Evolutionary conservation across 2,113 vertebrate genomes (phyloP).

Genomic region (Xiphophorus couchianus): DNA sequence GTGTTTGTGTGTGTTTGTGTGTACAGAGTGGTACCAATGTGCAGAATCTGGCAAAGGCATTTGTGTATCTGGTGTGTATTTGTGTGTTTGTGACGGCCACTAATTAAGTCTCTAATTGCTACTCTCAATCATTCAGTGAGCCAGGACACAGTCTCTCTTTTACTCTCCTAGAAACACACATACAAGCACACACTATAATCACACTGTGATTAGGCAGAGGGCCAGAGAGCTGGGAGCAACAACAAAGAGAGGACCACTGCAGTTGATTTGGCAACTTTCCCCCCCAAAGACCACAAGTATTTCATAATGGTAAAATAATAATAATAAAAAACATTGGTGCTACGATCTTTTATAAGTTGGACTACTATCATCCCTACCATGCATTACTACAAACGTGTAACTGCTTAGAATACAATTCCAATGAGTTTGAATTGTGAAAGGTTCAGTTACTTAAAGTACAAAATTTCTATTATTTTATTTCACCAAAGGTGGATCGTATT

Average conservation of each 20-base stretch:
- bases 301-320: constrained; percentile 35
- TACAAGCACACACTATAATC: constrained; percentile 23
- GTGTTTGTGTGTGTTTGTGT: constrained; percentile 43
- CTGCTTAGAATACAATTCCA: neutral
- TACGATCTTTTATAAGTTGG: neutral
- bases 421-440: neutral
- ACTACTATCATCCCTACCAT: neutral
- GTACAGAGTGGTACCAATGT: constrained; percentile 10
- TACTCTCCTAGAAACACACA: constrained; percentile 17
- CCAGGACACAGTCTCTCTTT: constrained; percentile 33
- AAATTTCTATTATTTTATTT: neutral
- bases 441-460: constrained; percentile 1
- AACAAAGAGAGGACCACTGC: constrained; percentile 51
- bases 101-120: constrained; percentile 77
- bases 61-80: constrained; percentile 31
- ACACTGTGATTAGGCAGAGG: constrained; percentile 63
- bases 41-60: constrained; percentile 24
- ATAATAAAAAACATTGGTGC: constrained; percentile 28
- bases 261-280: constrained; percentile 48
- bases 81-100: constrained; percentile 61
- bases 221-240: constrained; percentile 61
- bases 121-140: constrained; percentile 74
- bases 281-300: constrained; percentile 21
- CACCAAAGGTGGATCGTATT: too few species aligned
- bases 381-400: neutral